These are phyloP conservation scores for Heliconius hortense DNA, from an alignment of 2,888 invertebrate genomes.

Conservation along the genomic window DNA sequence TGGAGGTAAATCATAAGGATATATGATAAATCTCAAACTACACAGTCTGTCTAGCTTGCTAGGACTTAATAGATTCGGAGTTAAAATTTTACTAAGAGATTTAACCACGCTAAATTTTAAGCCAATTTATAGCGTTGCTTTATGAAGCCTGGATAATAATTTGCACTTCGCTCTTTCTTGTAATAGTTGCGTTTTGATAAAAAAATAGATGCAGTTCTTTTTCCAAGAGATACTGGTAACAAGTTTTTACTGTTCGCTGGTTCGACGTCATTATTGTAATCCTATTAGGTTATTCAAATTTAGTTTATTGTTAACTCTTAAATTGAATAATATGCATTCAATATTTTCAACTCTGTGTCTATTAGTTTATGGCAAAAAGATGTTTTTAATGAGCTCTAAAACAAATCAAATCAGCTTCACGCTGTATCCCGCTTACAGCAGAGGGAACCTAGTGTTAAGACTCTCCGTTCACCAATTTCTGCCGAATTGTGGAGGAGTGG, in stretches of 20 bases:
- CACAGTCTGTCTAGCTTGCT: background rate
- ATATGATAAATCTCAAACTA: background rate
- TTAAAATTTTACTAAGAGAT: background rate
- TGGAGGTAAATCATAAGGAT: constrained; percentile 68
- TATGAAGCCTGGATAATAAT: background rate
- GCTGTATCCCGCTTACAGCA: too few species aligned
- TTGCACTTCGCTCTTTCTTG: background rate
- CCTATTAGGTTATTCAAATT: background rate
- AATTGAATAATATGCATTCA: background rate
- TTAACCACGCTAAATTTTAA: constrained; percentile 4
- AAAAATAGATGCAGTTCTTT: background rate
- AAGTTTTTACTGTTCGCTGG: background rate
- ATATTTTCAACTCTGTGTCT: background rate
- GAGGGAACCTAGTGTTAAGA: too few species aligned
- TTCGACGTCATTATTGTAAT: background rate
- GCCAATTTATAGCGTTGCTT: background rate
- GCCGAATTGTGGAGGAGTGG: too few species aligned
- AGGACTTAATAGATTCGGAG: background rate
- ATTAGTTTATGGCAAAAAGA: too few species aligned
- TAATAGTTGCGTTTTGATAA: background rate
- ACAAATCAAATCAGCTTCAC: too few species aligned
- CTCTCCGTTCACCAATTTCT: too few species aligned
- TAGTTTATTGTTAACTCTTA: background rate
- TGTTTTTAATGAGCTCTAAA: too few species aligned
- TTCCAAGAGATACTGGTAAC: constrained; percentile 6